Percentiles rank a stretch among this genome's conserved stretches.
These are phyloP conservation scores for Magallana angulata DNA, from an alignment of 1,140 invertebrate genomes.

Conservation along the genomic window DNA sequence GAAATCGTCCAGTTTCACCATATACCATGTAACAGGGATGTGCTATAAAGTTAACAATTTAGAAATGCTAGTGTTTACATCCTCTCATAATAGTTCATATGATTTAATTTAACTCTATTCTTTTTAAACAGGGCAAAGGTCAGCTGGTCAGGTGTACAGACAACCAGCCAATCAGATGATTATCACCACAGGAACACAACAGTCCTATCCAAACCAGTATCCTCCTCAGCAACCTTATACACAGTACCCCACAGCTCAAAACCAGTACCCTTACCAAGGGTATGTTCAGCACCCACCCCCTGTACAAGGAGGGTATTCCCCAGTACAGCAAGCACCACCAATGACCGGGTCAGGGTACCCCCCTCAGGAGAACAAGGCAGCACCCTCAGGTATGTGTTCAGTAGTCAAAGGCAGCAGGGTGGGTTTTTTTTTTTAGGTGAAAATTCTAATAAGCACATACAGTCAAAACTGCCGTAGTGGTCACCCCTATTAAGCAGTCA, in stretches of 20 bases:
- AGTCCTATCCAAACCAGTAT: neutral
- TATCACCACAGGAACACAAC: neutral
- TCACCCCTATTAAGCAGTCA: no score
- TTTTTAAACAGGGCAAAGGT: neutral
- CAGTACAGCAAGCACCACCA: conserved; percentile 5
- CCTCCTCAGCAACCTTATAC: neutral
- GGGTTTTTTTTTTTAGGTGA: no score
- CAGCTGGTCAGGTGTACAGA: conserved; percentile 11
- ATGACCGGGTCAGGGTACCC: neutral
- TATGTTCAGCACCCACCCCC: conserved; percentile 8
- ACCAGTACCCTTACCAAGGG: neutral
- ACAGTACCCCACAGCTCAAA: neutral
- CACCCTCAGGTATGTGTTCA: neutral
- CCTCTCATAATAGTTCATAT: no score
- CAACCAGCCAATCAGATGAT: neutral
- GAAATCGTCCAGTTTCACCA: no score
- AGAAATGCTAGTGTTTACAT: no score
- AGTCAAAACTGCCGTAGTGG: no score
- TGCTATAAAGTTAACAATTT: no score
- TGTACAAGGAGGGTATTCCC: neutral
- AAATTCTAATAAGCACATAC: no score
- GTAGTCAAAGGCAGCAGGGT: neutral
- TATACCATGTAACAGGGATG: no score
- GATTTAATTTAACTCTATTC: no score
- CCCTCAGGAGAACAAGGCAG: neutral